Percentiles rank a stretch among this genome's conserved stretches.
phyloP scores from a whole-genome alignment of 2,113 vertebrate genomes.

The Tursiops truncatus region DNA sequence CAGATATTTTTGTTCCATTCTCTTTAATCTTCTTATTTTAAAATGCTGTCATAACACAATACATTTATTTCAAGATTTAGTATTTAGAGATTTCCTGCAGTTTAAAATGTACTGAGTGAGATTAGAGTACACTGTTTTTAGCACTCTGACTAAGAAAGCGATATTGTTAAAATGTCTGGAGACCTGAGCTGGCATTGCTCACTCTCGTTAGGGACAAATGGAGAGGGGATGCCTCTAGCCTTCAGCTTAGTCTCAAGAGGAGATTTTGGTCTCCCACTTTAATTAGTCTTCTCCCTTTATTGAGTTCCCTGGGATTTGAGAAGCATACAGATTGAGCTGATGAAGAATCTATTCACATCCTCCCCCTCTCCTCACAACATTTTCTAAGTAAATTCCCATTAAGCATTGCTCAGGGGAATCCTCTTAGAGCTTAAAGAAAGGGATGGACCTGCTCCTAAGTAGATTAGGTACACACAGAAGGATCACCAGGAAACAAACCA shows the following conservation, averaged over 20 bases:
- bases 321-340: not conserved
- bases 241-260: not conserved
- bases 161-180: not conserved
- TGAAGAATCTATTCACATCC: not conserved
- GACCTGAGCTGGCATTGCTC: not conserved
- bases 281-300: not conserved
- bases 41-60: not conserved
- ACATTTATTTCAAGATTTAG: not conserved
- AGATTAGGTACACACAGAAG: not conserved
- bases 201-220: not conserved
- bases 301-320: not conserved
- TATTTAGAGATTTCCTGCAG: not conserved
- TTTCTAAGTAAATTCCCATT: slow-evolving; percentile 56
- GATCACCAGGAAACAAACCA: not conserved
- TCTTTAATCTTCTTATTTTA: not conserved
- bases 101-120: not conserved
- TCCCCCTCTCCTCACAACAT: slow-evolving; percentile 24
- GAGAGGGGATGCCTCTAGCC: not conserved
- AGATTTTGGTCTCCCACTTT: not conserved
- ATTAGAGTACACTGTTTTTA: not conserved
- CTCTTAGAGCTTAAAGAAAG: not conserved
- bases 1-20: not conserved
- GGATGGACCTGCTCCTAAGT: not conserved
- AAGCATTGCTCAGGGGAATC: not conserved
- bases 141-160: not conserved